Percentiles rank a stretch among this genome's conserved stretches.
Conservation (phyloP, 2,797 vertebrate genomes). For the Columba guinea region DNA sequence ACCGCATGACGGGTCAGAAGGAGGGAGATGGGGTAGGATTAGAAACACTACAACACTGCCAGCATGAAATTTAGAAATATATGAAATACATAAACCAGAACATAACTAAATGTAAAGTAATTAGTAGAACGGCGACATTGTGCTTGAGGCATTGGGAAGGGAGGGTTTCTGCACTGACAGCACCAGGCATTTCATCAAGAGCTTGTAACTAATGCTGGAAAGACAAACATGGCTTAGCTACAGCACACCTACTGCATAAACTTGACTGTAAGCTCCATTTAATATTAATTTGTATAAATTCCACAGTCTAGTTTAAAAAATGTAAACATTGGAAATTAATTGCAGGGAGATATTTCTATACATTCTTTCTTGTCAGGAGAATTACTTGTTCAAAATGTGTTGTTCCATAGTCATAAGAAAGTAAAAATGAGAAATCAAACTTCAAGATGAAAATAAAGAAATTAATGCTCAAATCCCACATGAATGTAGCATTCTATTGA, state of each 20-base stretch:
- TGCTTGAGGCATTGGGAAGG: slow-evolving; percentile 53
- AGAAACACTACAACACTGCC: slow-evolving; percentile 17
- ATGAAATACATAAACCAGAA: neutral
- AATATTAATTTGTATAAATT: slow-evolving; percentile 75
- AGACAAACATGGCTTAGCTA: slow-evolving; percentile 71
- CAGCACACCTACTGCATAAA: slow-evolving; percentile 65
- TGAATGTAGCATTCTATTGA: neutral
- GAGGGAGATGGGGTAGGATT: slow-evolving; percentile 3
- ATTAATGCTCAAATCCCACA: neutral
- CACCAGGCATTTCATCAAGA: slow-evolving; percentile 63
- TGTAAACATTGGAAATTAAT: slow-evolving; percentile 85
- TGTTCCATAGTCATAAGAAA: slow-evolving; percentile 54
- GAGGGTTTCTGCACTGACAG: slow-evolving; percentile 44
- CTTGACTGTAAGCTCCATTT: slow-evolving; percentile 70
- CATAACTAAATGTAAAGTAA: slow-evolving; percentile 16
- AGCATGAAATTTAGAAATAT: slow-evolving; percentile 26
- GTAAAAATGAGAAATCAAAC: slow-evolving; percentile 31
- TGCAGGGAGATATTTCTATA: slow-evolving; percentile 79
- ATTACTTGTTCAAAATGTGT: slow-evolving; percentile 59
- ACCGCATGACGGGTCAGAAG: slow-evolving; percentile 7
- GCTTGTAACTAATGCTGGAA: slow-evolving; percentile 63
- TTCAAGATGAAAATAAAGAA: slow-evolving; percentile 15
- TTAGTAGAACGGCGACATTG: slow-evolving; percentile 58
- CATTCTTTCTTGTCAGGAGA: slow-evolving; percentile 83
- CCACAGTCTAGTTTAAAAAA: slow-evolving; percentile 84